Base-by-base conservation (phyloP, 1,140 invertebrate genomes). In the Saccostrea echinata region DNA sequence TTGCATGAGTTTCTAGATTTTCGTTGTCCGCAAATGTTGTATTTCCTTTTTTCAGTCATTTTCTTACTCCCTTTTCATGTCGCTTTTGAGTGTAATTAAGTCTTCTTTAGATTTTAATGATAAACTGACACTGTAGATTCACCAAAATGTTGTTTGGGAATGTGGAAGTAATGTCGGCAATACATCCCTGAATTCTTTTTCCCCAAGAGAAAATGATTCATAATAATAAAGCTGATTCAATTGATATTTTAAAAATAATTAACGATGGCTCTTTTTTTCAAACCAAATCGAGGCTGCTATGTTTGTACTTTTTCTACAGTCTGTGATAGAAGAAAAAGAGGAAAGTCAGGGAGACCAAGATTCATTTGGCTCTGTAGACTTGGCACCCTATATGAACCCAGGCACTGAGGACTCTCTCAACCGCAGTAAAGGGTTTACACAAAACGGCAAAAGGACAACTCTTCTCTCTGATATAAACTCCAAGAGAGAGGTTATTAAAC, bases 341-440 rank as follows among this genome's bases (percentile, higher is more conserved):
- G 30, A 55, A 13, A 61, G 24, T 52, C 85, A 71, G 24, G 84
- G 82, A 80, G 90, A 90, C 84, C 53, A 83, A 35, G 91, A 91
- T 88, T 91, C 90, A 18, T 83, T 91, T n/a, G 89, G 86, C 4
- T 91, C 91, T 71, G 90, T 91, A 82, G 91, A 91, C 68, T 88
- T 91, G 68, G 91, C 53, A 43, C 91, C 91, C 16, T 91, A 88
- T 88, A 91, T 91, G 91, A 84, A 71, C 30, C 35, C 53, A n/a
- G 51, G 71, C 51, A 18, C 84, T 35, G 53, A 43, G 27, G 76
- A 80, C n/a, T n/a, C n/a, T n/a, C n/a, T n/a, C n/a, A n/a, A n/a
- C 71, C 86, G 86, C 76, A 57, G 18, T 53, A 80, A 87, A 51
- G 84, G 27, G n/a, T 35, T 71, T n/a, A 51, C 12, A 6, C 80